These are phyloP conservation scores for Melanostigma gelatinosum DNA, from an alignment of 2,113 vertebrate species.

Conservation along the genomic window DNA sequence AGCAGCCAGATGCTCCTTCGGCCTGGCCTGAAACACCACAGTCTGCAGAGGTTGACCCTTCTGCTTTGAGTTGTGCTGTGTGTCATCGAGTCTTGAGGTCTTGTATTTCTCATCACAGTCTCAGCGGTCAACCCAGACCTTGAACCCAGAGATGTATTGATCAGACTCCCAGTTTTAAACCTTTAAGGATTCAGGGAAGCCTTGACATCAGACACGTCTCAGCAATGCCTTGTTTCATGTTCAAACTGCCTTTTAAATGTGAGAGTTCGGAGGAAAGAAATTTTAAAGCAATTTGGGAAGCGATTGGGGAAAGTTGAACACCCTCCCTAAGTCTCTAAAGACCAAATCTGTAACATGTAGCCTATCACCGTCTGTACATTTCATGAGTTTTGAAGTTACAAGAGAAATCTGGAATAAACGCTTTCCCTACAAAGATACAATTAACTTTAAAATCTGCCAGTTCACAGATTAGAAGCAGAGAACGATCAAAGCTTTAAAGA, in stretches of 20 bases:
- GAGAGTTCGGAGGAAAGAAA: conserved; percentile 10
- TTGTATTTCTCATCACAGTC: conserved; percentile 28
- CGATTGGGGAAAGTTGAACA: no score
- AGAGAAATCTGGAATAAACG: conserved; percentile 3
- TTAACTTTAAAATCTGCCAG: background rate
- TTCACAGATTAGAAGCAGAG: background rate
- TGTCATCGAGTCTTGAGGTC: conserved; percentile 28
- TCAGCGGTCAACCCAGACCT: conserved; percentile 17
- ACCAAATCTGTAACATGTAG: conserved; percentile 5
- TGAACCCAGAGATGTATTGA: conserved; percentile 34
- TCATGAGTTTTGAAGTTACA: conserved; percentile 18
- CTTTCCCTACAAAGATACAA: background rate
- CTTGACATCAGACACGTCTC: conserved; percentile 20
- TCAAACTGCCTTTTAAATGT: background rate
- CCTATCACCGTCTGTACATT: background rate
- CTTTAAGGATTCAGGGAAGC: conserved; percentile 42
- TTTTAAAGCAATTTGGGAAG: background rate
- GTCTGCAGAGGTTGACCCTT: conserved; percentile 16
- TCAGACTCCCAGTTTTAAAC: conserved; percentile 31
- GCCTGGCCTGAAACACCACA: conserved; percentile 28
- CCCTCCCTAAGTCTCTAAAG: background rate
- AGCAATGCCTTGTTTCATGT: conserved; percentile 16
- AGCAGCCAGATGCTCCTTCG: conserved; percentile 51
- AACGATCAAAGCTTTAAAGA: background rate
- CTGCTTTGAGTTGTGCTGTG: conserved; percentile 4